phyloP scores from a whole-genome alignment of 2,113 vertebrate species.

The Myanophis thanlyinensis region DNA sequence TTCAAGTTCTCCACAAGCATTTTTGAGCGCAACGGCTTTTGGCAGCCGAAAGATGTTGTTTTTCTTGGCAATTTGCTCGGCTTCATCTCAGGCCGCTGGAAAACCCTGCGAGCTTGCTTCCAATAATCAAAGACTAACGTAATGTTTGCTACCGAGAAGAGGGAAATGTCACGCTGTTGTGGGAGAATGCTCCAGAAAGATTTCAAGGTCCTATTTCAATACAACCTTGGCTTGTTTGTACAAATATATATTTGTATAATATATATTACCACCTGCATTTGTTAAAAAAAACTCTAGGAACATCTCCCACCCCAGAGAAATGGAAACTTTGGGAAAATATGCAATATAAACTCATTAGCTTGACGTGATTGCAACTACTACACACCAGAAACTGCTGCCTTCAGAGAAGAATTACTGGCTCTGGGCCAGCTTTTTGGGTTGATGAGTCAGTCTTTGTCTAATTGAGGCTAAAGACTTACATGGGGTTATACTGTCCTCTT shows the following conservation, averaged over 20 bases:
- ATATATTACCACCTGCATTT: neutral
- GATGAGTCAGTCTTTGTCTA: neutral
- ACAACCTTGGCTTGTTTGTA: neutral
- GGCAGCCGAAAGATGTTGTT: slow-evolving; percentile 37
- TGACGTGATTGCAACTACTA: neutral
- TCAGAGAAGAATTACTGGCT: neutral
- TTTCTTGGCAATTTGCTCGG: slow-evolving; percentile 36
- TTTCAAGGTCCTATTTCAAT: neutral
- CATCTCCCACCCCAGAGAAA: neutral
- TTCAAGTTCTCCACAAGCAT: slow-evolving; percentile 16
- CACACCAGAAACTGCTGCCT: neutral
- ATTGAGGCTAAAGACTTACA: neutral
- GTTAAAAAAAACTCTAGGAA: neutral
- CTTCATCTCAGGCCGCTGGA: neutral
- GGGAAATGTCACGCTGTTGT: neutral
- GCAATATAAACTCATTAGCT: neutral
- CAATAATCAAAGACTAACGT: neutral
- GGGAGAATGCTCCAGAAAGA: neutral
- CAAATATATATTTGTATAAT: neutral
- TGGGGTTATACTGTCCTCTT: neutral
- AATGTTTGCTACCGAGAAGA: neutral
- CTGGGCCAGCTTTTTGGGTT: neutral
- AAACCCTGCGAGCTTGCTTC: neutral
- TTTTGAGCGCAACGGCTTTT: slow-evolving; percentile 24
- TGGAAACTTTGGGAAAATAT: neutral